Evolutionary conservation across 2,113 vertebrate genomes (phyloP).

Genomic region (Paramormyrops kingsleyae): DNA sequence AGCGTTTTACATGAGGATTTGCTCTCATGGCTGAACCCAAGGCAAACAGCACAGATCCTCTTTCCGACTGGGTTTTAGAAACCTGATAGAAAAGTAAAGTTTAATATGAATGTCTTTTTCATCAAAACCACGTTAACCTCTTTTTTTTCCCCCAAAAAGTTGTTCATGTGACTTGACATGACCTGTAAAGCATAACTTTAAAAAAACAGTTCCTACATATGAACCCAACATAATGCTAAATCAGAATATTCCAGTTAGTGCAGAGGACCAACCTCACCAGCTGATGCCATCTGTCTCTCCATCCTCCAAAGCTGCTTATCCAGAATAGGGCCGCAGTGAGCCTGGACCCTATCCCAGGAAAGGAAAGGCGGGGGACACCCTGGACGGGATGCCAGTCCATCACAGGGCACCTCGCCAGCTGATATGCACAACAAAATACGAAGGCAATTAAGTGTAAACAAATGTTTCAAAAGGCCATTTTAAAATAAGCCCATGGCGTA

Average conservation of each 20-base stretch:
- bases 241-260: neutral
- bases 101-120: neutral
- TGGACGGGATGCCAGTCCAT: neutral
- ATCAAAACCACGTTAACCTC: neutral
- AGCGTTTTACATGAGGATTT: neutral
- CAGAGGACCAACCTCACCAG: neutral
- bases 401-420: neutral
- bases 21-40: neutral
- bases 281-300: neutral
- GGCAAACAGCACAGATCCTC: neutral
- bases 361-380: neutral
- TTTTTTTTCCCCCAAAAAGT: neutral
- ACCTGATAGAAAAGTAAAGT: neutral
- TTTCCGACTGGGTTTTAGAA: neutral
- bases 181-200: neutral
- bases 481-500: neutral
- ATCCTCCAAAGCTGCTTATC: neutral
- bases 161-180: neutral
- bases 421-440: neutral
- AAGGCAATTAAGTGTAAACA: neutral
- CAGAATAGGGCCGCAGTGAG: neutral
- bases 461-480: neutral
- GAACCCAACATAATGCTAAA: neutral
- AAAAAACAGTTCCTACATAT: neutral
- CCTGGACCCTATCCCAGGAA: neutral